Evolutionary conservation across 1,140 invertebrate genomes (phyloP).

Genomic region (Drosophila willistoni): DNA sequence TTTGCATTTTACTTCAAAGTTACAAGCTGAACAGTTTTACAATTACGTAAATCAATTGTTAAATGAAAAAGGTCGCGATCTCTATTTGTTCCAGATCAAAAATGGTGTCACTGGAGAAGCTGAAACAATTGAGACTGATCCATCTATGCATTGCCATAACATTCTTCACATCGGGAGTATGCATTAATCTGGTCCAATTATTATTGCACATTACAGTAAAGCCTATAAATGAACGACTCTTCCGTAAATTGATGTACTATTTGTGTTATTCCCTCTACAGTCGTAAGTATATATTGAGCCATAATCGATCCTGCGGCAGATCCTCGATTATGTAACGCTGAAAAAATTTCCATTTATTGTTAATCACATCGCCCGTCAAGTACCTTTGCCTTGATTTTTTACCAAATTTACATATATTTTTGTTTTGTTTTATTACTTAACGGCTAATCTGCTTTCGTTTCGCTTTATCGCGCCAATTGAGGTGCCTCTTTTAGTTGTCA

Average conservation of each 20-base stretch:
- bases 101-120: conserved; percentile 64
- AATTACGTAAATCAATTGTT: conserved; percentile 46
- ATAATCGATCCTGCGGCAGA: background rate
- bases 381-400: too few species aligned
- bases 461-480: too few species aligned
- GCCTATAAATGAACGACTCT: conserved; percentile 90
- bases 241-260: conserved; percentile 96
- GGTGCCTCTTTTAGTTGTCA: too few species aligned
- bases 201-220: conserved; percentile 90
- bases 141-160: conserved; percentile 94
- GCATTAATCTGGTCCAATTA: conserved; percentile 92
- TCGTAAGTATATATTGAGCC: conserved; percentile 90
- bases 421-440: too few species aligned
- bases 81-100: conserved; percentile 38
- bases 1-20: background rate
- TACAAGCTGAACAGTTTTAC: background rate
- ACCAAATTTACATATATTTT: too few species aligned
- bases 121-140: conserved; percentile 83
- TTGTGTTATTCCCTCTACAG: conserved; percentile 94
- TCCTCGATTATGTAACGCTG: background rate
- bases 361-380: too few species aligned
- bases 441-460: too few species aligned
- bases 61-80: background rate
- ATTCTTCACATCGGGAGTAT: conserved; percentile 94
- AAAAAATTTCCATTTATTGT: too few species aligned